Conservation (phyloP, 2,888 invertebrate genomes). For the Tillus elongatus region DNA sequence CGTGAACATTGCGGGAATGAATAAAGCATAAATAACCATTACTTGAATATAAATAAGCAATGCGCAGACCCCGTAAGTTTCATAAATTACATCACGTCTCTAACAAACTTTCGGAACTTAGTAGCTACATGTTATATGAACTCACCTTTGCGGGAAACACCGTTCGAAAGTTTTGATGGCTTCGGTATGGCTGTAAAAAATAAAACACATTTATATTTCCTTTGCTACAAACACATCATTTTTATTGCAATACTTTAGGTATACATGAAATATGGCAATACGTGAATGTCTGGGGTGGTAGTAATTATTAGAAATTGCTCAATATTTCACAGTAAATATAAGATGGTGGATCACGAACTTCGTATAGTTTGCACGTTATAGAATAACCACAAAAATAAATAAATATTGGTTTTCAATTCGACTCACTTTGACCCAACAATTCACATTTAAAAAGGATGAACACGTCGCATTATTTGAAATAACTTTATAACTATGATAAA, state of each 20-base stretch:
- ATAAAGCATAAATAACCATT: constrained; percentile 12
- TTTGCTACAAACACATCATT: background rate
- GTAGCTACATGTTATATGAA: background rate
- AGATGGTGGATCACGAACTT: too few species aligned
- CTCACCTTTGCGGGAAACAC: constrained; percentile 27
- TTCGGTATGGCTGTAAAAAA: constrained; percentile 26
- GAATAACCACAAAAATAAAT: too few species aligned
- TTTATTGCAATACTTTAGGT: background rate
- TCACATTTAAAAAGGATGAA: too few species aligned
- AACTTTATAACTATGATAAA: too few species aligned
- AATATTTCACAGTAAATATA: too few species aligned
- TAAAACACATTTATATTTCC: constrained; percentile 14
- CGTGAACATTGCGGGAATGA: constrained; percentile 14
- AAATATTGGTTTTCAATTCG: too few species aligned
- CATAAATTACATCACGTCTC: constrained; percentile 21
- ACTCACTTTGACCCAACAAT: too few species aligned
- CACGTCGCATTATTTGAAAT: too few species aligned
- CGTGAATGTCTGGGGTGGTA: background rate
- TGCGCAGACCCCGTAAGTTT: constrained; percentile 13
- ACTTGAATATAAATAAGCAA: background rate
- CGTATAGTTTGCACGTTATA: too few species aligned
- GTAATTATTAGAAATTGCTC: too few species aligned
- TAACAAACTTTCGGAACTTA: constrained; percentile 12
- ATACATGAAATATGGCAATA: background rate
- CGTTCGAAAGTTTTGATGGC: constrained; percentile 40